Percentiles rank a stretch among this genome's conserved stretches.
These are phyloP conservation scores for Drosophila incognita DNA, from an alignment of 2,888 invertebrate genomes.

Conservation along the genomic window DNA sequence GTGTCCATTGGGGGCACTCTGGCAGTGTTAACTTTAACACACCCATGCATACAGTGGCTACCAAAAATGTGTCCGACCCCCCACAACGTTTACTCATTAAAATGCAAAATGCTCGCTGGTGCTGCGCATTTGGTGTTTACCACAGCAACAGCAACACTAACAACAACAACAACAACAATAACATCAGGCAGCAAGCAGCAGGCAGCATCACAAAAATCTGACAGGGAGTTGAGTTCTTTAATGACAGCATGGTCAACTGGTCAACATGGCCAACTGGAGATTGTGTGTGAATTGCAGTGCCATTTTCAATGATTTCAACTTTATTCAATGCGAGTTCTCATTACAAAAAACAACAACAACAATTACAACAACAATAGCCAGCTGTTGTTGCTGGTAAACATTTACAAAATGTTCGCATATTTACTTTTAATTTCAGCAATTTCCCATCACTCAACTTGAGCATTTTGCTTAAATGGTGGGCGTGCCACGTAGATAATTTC, in stretches of 20 bases:
- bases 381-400: constrained; percentile 30
- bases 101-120: constrained; percentile 73
- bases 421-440: constrained; percentile 68
- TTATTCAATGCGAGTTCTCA: constrained; percentile 61
- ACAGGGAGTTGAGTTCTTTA: constrained; percentile 55
- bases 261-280: constrained; percentile 37
- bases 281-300: constrained; percentile 69
- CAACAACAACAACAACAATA: neutral
- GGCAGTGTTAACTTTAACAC: constrained; percentile 49
- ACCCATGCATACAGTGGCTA: constrained; percentile 4
- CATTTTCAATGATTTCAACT: constrained; percentile 64
- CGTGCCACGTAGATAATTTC: constrained; percentile 31
- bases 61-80: neutral
- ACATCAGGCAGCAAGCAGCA: neutral
- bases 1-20: constrained; percentile 30
- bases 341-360: constrained; percentile 4
- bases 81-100: constrained; percentile 73
- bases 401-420: constrained; percentile 49
- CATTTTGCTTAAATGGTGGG: constrained; percentile 27
- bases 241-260: constrained; percentile 58
- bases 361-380: constrained; percentile 14
- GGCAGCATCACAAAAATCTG: constrained; percentile 24
- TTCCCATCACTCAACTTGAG: constrained; percentile 22
- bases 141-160: constrained; percentile 11
- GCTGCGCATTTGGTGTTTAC: constrained; percentile 50